These are phyloP conservation scores for Adineta ricciae DNA, from an alignment of 2,888 invertebrate species.

Conservation along the genomic window DNA sequence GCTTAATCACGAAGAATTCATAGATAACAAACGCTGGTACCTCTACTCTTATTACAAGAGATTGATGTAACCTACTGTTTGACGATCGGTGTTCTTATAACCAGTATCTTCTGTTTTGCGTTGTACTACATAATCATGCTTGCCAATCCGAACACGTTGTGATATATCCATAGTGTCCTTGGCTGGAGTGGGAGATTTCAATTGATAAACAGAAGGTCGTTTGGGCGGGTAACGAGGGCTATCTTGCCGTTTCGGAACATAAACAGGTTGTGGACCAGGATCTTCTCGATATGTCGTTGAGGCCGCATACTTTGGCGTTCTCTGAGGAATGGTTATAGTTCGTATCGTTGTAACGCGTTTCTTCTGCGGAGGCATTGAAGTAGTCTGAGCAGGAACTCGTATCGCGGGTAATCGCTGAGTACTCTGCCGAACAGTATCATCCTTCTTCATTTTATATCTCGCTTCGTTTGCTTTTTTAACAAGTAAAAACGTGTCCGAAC, in stretches of 20 bases:
- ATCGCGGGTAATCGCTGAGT: neutral
- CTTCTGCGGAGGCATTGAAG: neutral
- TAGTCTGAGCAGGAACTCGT: neutral
- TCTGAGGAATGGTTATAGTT: neutral
- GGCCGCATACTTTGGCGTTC: neutral
- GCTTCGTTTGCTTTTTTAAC: neutral
- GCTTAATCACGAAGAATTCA: too few relatives aligned
- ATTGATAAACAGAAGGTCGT: neutral
- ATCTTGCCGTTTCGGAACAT: neutral
- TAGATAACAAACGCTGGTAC: too few relatives aligned
- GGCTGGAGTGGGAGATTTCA: neutral
- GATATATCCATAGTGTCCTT: neutral
- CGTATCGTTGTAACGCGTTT: neutral
- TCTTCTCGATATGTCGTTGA: neutral
- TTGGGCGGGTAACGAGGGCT: neutral
- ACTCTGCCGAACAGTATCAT: neutral
- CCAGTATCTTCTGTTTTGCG: neutral
- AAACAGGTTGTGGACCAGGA: neutral
- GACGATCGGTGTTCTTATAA: neutral
- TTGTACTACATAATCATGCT: neutral
- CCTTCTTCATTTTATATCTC: neutral
- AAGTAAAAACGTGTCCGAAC: neutral
- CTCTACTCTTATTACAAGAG: too few relatives aligned
- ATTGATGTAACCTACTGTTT: neutral
- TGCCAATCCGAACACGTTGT: neutral